Conservation (phyloP, 2,797 vertebrate genomes). For the Chromobotia macracanthus region DNA sequence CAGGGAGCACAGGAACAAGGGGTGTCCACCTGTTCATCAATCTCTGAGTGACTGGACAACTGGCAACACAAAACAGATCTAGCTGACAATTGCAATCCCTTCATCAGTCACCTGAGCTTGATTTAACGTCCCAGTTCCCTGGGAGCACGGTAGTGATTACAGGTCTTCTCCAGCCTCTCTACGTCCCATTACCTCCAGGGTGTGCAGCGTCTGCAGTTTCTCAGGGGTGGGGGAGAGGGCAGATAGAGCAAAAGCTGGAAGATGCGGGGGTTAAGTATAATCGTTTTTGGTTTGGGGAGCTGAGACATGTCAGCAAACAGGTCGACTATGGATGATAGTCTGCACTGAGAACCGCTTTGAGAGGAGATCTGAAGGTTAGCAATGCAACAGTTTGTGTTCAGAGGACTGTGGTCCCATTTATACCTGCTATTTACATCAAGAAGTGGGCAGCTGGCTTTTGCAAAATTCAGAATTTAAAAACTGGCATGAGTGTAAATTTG, state of each 20-base stretch:
- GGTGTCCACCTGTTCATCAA: constrained; percentile 63
- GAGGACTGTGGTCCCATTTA: not conserved
- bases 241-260: constrained; percentile 1
- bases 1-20: constrained; percentile 18
- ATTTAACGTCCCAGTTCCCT: constrained; percentile 72
- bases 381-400: not conserved
- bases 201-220: constrained; percentile 23
- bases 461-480: not conserved
- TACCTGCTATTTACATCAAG: not conserved
- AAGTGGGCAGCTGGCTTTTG: not conserved
- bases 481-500: too few species aligned
- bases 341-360: not conserved
- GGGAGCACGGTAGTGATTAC: constrained; percentile 69
- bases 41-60: constrained; percentile 49
- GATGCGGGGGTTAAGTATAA: not conserved
- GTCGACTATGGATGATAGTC: constrained; percentile 8
- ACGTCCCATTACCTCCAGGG: constrained; percentile 68
- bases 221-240: constrained; percentile 11
- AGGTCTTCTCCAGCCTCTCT: constrained; percentile 55
- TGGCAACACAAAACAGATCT: constrained; percentile 45
- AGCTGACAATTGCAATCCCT: constrained; percentile 66
- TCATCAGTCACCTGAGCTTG: constrained; percentile 76
- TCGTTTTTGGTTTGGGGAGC: constrained; percentile 1
- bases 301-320: not conserved
- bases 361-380: constrained; percentile 4